Conservation (phyloP, 2,797 vertebrate species). For the Xyrichtys novacula region DNA sequence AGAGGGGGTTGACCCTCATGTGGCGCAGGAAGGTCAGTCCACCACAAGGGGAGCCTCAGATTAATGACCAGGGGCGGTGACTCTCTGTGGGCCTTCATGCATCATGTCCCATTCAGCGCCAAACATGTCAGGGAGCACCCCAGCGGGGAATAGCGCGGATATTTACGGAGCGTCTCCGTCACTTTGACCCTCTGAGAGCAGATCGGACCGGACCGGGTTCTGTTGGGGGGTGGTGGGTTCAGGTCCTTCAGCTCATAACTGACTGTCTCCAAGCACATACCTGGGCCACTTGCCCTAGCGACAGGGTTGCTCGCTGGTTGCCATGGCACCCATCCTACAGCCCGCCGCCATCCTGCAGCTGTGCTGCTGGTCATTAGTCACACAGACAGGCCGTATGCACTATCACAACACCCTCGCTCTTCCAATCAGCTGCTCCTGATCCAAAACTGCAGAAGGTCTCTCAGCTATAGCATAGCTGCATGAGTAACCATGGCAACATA, state of each 20-base stretch:
- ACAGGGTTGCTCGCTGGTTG: conserved; percentile 63
- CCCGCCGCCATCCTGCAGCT: conserved; percentile 65
- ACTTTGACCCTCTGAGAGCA: conserved; percentile 58
- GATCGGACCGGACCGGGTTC: conserved; percentile 37
- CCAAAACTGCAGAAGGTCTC: conserved; percentile 57
- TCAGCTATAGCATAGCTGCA: conserved; percentile 61
- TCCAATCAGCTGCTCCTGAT: conserved; percentile 68
- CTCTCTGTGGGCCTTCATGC: conserved; percentile 73
- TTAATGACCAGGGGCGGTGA: conserved; percentile 71
- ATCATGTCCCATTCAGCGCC: conserved; percentile 73
- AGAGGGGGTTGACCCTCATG: conserved; percentile 54
- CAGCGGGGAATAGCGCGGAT: conserved; percentile 68
- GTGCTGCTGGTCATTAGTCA: conserved; percentile 77
- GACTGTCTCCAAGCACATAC: conserved; percentile 50
- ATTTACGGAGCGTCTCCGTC: conserved; percentile 75
- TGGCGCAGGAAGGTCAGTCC: conserved; percentile 70
- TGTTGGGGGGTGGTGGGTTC: conserved; percentile 27
- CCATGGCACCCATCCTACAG: conserved; percentile 72
- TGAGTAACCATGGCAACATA: conserved; percentile 76
- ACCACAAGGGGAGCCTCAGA: conserved; percentile 72
- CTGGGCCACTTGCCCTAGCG: conserved; percentile 62
- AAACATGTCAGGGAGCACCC: conserved; percentile 70
- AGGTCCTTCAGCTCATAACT: conserved; percentile 31
- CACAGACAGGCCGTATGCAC: conserved; percentile 63
- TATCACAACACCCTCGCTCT: conserved; percentile 57